A percentile compares a stretch with the other conserved stretches of the same genome.
Evolutionary conservation across 2,888 invertebrate species (phyloP).

Genomic region (Pachymerium ferrugineum): DNA sequence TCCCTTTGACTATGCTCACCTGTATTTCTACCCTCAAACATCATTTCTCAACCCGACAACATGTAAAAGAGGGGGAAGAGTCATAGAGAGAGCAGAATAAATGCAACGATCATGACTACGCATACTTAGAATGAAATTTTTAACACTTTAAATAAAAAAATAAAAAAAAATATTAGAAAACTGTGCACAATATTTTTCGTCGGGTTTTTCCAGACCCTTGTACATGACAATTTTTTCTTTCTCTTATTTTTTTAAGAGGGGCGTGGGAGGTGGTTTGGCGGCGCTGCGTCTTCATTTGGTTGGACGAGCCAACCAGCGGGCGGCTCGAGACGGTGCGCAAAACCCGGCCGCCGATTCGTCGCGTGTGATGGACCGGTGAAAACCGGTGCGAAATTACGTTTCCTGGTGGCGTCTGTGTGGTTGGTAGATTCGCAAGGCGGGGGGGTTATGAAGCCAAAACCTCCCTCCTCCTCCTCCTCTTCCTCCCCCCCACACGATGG

Average conservation of each 20-base stretch:
- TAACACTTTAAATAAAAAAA: too few relatives aligned
- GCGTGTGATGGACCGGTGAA: conserved; percentile 4
- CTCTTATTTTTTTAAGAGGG: too few relatives aligned
- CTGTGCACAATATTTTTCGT: too few relatives aligned
- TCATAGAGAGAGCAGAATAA: too few relatives aligned
- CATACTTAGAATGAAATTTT: not conserved
- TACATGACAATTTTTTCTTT: not conserved
- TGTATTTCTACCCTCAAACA: conserved; percentile 2
- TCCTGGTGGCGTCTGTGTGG: not conserved
- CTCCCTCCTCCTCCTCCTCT: not conserved
- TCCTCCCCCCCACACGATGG: not conserved
- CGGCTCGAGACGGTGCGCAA: not conserved
- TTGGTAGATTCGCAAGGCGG: not conserved
- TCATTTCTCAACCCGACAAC: conserved; percentile 15
- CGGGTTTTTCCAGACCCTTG: not conserved
- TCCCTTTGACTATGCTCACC: not conserved
- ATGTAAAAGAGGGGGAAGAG: not conserved
- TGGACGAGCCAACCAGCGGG: not conserved
- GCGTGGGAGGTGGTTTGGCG: not conserved
- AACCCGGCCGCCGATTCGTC: not conserved
- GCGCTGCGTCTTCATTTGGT: conserved; percentile 8
- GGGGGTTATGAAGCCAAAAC: not conserved
- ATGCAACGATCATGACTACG: not conserved
- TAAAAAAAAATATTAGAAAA: too few relatives aligned
- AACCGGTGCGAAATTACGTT: conserved; percentile 8